phyloP scores from a whole-genome alignment of 2,888 invertebrate genomes.

The Philereme transversata region DNA sequence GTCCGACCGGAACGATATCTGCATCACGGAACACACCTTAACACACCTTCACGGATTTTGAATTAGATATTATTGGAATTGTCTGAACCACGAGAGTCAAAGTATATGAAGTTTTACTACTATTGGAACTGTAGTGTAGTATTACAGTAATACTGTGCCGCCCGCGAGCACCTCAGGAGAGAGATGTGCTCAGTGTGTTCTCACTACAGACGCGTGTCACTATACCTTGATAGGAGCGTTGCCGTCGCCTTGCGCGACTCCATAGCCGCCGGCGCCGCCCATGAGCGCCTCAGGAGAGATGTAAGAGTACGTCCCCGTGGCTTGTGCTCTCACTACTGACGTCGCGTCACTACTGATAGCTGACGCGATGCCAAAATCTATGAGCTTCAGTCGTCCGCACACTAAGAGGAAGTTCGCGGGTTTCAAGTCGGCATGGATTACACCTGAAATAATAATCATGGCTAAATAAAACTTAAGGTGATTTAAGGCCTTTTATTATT shows the following conservation, averaged over 20 bases:
- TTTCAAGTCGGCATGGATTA: conserved; percentile 98
- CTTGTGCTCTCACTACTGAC: conserved; percentile 91
- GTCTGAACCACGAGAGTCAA: too few species aligned
- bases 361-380: conserved; percentile 98
- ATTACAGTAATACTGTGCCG: too few species aligned
- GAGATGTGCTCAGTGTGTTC: too few species aligned
- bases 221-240: conserved; percentile 70
- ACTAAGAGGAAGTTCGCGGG: conserved; percentile 98
- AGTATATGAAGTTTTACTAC: too few species aligned
- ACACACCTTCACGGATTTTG: neutral
- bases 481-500: too few species aligned
- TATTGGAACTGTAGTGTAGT: too few species aligned
- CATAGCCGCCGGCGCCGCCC: conserved; percentile 82
- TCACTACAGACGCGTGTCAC: neutral
- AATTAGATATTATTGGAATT: too few species aligned
- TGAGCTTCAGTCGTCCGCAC: conserved; percentile 93
- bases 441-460: conserved; percentile 81
- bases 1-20: conserved; percentile 96
- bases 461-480: too few species aligned
- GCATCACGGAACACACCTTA: conserved; percentile 5
- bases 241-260: conserved; percentile 58
- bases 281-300: conserved; percentile 97
- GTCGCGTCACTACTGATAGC: conserved; percentile 94
- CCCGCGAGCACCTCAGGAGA: too few species aligned
- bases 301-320: conserved; percentile 96